phyloP scores from a whole-genome alignment of 2,888 invertebrate species.

The Steinernema scapterisci region DNA sequence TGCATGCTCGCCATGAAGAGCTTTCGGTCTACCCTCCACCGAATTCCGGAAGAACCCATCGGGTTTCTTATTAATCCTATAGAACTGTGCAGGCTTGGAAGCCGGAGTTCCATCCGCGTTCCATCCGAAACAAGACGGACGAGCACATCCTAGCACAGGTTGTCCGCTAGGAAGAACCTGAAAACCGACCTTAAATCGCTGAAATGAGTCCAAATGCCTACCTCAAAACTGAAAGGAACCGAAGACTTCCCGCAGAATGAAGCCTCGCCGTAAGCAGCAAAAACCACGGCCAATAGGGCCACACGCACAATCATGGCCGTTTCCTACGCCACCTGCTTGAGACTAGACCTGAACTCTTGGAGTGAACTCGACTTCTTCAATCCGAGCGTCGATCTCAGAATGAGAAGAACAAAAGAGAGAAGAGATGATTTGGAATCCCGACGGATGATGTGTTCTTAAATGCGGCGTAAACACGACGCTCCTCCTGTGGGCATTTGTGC shows the following conservation, averaged over 20 bases:
- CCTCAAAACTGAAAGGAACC: constrained; percentile 51
- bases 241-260: constrained; percentile 51
- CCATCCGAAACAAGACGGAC: constrained; percentile 63
- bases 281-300: neutral
- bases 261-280: constrained; percentile 13
- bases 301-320: neutral
- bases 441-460: neutral
- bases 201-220: neutral
- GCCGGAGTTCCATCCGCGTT: constrained; percentile 47
- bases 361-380: neutral
- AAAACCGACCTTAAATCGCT: neutral
- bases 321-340: constrained; percentile 16
- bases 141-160: constrained; percentile 55
- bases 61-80: constrained; percentile 50
- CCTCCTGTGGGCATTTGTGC: constrained; percentile 26
- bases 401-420: neutral
- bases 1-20: constrained; percentile 40
- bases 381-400: neutral
- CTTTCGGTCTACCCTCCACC: constrained; percentile 35
- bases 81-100: constrained; percentile 54
- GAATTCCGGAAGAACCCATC: constrained; percentile 48
- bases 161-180: constrained; percentile 45
- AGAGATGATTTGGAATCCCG: constrained; percentile 8
- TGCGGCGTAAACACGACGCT: constrained; percentile 24
- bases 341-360: neutral